phyloP scores from a whole-genome alignment of 2,113 vertebrate species.

The Microtus pennsylvanicus region DNA sequence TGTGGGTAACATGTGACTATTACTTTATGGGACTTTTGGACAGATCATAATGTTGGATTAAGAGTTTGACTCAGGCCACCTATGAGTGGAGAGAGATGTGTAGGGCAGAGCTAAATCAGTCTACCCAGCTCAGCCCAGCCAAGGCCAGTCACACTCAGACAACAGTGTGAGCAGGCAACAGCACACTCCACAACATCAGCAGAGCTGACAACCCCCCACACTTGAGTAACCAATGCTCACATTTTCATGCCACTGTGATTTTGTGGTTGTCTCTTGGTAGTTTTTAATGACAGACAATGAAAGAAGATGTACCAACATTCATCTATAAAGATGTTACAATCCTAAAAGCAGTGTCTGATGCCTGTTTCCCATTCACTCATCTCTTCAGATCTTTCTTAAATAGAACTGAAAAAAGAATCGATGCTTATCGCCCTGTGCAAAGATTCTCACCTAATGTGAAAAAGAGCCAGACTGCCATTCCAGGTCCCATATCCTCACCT shows the following conservation, averaged over 20 bases:
- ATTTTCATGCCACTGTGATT: background rate
- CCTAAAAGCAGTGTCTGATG: background rate
- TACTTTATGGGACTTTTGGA: background rate
- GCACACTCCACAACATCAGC: too few relatives aligned
- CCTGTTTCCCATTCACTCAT: background rate
- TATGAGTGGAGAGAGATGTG: background rate
- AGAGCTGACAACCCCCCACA: background rate
- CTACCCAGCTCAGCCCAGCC: background rate
- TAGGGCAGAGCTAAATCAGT: background rate
- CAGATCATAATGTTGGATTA: background rate
- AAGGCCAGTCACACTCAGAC: background rate
- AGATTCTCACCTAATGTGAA: background rate
- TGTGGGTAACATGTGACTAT: background rate
- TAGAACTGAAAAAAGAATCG: background rate
- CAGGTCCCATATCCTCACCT: constrained; percentile 41
- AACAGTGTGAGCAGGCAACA: background rate
- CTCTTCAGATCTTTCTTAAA: background rate
- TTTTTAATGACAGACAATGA: background rate
- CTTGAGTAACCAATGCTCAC: background rate
- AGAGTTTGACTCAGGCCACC: background rate
- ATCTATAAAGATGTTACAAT: background rate
- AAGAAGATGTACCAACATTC: background rate
- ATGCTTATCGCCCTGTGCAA: background rate
- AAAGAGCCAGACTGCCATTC: background rate
- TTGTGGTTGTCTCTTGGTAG: background rate